Evolutionary conservation across 2,888 invertebrate genomes (phyloP).

Genomic region (Drosophila histrio): DNA sequence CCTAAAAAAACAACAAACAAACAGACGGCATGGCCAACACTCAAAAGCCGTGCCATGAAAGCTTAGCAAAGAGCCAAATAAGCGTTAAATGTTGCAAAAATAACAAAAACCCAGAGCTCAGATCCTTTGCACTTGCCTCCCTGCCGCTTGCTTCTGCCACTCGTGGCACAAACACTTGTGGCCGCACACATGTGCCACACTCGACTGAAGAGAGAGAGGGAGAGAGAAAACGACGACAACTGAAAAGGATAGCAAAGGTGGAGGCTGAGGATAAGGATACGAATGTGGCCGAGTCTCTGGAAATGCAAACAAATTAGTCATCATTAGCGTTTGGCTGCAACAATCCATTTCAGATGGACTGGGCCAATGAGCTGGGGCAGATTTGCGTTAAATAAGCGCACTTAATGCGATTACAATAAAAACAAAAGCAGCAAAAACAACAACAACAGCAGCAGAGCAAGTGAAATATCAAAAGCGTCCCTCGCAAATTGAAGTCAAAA

Average conservation of each 20-base stretch:
- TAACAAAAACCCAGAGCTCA: constrained; percentile 60
- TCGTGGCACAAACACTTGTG: constrained; percentile 73
- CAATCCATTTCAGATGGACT: constrained; percentile 22
- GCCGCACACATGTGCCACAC: constrained; percentile 73
- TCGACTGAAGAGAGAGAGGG: constrained; percentile 36
- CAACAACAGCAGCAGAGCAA: constrained; percentile 32
- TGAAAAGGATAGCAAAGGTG: not conserved
- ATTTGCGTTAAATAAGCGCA: constrained; percentile 83
- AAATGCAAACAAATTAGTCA: constrained; percentile 82
- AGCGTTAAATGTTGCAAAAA: constrained; percentile 81
- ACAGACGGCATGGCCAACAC: constrained; percentile 43
- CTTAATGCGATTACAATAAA: constrained; percentile 81
- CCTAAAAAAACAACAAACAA: constrained; percentile 66
- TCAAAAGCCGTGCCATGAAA: constrained; percentile 60
- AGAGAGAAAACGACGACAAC: constrained; percentile 2
- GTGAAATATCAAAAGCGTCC: constrained; percentile 76
- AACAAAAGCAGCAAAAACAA: constrained; percentile 36
- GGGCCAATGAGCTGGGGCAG: constrained; percentile 59
- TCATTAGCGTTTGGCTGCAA: constrained; percentile 80
- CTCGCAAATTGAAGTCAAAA: constrained; percentile 75
- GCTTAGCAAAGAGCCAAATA: constrained; percentile 74
- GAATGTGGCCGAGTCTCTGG: constrained; percentile 41
- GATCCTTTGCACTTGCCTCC: constrained; percentile 5
- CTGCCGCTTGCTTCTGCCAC: constrained; percentile 15
- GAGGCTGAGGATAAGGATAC: constrained; percentile 28